Conservation (phyloP, 2,797 vertebrate species). For the Notamacropus eugenii region DNA sequence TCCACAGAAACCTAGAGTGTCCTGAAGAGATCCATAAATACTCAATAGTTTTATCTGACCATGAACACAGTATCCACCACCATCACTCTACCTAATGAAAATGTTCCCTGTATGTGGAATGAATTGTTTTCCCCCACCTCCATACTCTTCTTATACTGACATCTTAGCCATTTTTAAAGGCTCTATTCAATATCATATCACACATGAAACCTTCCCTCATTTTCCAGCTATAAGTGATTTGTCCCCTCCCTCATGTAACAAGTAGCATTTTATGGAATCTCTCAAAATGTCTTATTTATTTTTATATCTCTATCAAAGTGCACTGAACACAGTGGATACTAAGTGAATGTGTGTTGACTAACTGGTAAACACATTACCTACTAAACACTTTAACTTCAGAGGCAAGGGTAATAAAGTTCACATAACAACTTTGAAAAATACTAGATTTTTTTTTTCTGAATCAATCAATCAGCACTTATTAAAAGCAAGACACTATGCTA, state of each 20-base stretch:
- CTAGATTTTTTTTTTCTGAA: neutral
- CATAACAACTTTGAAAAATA: neutral
- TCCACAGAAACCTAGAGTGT: neutral
- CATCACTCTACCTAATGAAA: neutral
- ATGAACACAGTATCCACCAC: neutral
- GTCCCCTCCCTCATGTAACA: neutral
- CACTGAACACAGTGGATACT: neutral
- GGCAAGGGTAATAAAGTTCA: slow-evolving; percentile 23
- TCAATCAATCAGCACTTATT: neutral
- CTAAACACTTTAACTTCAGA: slow-evolving; percentile 54
- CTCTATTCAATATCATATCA: neutral
- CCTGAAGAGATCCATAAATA: neutral
- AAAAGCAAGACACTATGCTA: neutral
- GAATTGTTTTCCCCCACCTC: neutral
- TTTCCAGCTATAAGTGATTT: neutral
- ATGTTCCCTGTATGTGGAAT: neutral
- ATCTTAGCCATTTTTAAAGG: neutral
- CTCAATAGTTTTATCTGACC: neutral
- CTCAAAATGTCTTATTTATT: neutral
- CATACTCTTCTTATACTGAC: neutral
- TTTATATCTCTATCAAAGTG: neutral
- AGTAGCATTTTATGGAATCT: neutral
- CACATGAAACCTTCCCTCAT: neutral
- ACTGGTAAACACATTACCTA: neutral
- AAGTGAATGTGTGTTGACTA: neutral